A percentile compares a stretch with the other conserved stretches of the same genome.
Conservation (phyloP, 2,888 invertebrate genomes). For the Ferrisia virgata region DNA sequence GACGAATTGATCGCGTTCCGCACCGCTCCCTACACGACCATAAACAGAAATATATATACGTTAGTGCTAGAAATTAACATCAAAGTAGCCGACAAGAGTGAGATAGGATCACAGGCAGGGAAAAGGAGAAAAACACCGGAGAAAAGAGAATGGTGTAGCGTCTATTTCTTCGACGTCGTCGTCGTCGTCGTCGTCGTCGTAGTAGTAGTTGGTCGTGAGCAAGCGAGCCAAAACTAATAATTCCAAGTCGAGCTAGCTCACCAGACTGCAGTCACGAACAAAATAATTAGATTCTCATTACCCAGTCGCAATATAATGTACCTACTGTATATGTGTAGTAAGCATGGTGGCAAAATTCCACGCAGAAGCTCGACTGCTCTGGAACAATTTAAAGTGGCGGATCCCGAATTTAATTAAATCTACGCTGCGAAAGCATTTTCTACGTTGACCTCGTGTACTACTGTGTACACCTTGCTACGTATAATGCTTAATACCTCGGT, state of each 20-base stretch:
- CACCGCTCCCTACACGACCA: too few relatives aligned
- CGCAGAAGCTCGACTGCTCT: background rate
- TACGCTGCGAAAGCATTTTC: background rate
- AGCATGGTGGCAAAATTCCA: background rate
- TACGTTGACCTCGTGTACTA: background rate
- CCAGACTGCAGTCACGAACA: background rate
- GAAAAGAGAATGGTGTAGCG: background rate
- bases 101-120: too few relatives aligned
- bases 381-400: background rate
- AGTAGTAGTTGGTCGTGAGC: too few relatives aligned
- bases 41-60: background rate
- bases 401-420: background rate
- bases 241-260: background rate
- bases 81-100: background rate
- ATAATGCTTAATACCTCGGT: too few relatives aligned
- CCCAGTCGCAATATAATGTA: background rate
- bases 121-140: background rate
- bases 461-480: background rate
- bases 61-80: background rate
- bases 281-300: constrained; percentile 12
- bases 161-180: too few relatives aligned
- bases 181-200: too few relatives aligned
- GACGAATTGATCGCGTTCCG: background rate
- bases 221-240: constrained; percentile 6
- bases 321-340: background rate